Evolutionary conservation across 1,140 invertebrate species (phyloP).

Genomic region (Pseudomyrmex dendroicus): DNA sequence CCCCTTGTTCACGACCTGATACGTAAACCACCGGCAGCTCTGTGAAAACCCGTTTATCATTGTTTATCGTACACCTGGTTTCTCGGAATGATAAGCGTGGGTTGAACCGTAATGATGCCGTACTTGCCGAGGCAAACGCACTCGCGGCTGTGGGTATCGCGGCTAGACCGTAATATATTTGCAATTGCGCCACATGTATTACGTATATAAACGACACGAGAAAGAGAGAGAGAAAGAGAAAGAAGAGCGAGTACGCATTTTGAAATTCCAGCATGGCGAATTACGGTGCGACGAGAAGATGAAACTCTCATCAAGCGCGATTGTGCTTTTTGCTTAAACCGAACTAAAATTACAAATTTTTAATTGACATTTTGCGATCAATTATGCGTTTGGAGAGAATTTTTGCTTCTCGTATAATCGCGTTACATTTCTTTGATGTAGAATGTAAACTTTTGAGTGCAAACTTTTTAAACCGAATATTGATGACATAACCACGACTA

Average conservation of each 20-base stretch:
- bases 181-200: not conserved
- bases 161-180: not conserved
- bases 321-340: constrained; percentile 22
- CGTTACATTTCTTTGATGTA: not conserved
- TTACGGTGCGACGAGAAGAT: not conserved
- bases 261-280: not conserved
- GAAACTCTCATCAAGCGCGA: constrained; percentile 30
- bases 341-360: constrained; percentile 39
- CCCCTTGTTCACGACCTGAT: constrained; percentile 31
- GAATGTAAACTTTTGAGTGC: not conserved
- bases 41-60: constrained; percentile 53
- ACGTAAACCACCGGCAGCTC: constrained; percentile 40
- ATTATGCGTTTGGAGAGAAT: constrained; percentile 32
- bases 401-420: not conserved
- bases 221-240: no score
- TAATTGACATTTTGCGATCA: constrained; percentile 31
- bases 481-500: no score
- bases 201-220: not conserved
- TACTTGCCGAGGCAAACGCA: constrained; percentile 49
- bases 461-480: not conserved
- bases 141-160: constrained; percentile 22
- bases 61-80: constrained; percentile 61
- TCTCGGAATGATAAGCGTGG: constrained; percentile 57
- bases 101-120: constrained; percentile 37
- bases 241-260: not conserved